phyloP scores from a whole-genome alignment of 2,113 vertebrate species.

The Perca flavescens region DNA sequence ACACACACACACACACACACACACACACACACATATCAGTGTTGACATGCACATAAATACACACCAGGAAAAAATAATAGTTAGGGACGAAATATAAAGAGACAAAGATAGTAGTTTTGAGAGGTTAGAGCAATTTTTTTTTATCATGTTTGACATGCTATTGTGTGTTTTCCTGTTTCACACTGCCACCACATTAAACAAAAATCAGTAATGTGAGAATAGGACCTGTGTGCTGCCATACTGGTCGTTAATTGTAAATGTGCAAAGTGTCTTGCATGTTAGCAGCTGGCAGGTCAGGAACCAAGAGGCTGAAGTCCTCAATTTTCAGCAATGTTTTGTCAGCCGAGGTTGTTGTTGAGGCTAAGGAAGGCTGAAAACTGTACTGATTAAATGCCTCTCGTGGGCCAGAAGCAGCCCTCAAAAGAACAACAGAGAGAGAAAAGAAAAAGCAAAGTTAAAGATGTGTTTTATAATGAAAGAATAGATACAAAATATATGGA shows the following conservation, averaged over 20 bases:
- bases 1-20: neutral
- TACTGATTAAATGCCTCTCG: constrained; percentile 17
- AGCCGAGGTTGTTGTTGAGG: no score
- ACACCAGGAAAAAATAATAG: neutral
- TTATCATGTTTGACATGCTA: neutral
- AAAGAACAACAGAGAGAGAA: constrained; percentile 1
- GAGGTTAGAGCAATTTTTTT: neutral
- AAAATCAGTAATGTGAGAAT: no score
- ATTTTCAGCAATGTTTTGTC: no score
- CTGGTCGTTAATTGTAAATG: no score
- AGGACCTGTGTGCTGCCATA: no score
- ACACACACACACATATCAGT: neutral
- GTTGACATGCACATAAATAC: neutral
- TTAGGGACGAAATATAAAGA: neutral
- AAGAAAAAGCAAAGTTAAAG: neutral
- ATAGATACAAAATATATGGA: no score
- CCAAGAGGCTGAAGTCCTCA: no score
- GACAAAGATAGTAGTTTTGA: neutral
- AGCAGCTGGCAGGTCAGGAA: no score
- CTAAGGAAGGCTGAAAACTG: neutral
- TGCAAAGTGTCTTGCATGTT: no score
- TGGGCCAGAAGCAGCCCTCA: neutral
- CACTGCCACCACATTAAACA: no score
- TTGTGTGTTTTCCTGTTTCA: neutral
- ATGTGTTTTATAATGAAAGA: neutral